These are phyloP conservation scores for Anarsia innoxiella DNA, from an alignment of 2,888 invertebrate species.

Conservation along the genomic window DNA sequence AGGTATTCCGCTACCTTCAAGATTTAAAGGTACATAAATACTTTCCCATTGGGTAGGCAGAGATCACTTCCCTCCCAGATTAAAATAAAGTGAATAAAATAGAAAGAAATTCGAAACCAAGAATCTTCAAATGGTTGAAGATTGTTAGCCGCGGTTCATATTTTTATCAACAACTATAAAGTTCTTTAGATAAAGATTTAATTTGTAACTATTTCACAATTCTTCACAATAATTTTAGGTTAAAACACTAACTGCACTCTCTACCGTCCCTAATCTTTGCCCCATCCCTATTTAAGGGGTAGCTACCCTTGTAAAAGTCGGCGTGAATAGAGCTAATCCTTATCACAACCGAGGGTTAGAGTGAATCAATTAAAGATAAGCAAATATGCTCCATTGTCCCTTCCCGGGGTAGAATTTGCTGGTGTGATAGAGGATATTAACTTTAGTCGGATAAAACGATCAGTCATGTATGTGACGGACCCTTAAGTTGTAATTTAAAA, in stretches of 20 bases:
- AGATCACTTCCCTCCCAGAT: background rate
- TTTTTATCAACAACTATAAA: too few relatives aligned
- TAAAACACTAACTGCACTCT: background rate
- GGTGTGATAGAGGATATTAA: constrained; percentile 67
- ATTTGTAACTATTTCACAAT: background rate
- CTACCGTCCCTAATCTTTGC: constrained; percentile 31
- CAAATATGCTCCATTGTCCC: constrained; percentile 68
- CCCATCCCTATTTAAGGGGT: constrained; percentile 53
- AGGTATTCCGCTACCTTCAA: background rate
- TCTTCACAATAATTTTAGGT: background rate
- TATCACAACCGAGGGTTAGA: constrained; percentile 63
- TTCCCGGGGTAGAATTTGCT: constrained; percentile 58
- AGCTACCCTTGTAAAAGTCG: constrained; percentile 74
- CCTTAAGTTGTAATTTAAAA: constrained; percentile 37
- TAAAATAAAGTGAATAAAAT: background rate
- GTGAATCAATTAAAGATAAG: constrained; percentile 76
- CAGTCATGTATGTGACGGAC: constrained; percentile 49
- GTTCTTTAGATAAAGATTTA: background rate
- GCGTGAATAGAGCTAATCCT: constrained; percentile 73
- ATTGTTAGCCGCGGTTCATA: background rate
- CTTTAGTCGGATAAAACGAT: constrained; percentile 58
- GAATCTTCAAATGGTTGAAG: background rate
- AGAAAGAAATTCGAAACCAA: background rate
- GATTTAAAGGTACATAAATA: background rate
- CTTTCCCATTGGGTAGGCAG: background rate